Evolutionary conservation across 2,888 invertebrate genomes (phyloP), one percentile per base, ranked within the genome.

Genomic region (Agrypnus murinus): DNA sequence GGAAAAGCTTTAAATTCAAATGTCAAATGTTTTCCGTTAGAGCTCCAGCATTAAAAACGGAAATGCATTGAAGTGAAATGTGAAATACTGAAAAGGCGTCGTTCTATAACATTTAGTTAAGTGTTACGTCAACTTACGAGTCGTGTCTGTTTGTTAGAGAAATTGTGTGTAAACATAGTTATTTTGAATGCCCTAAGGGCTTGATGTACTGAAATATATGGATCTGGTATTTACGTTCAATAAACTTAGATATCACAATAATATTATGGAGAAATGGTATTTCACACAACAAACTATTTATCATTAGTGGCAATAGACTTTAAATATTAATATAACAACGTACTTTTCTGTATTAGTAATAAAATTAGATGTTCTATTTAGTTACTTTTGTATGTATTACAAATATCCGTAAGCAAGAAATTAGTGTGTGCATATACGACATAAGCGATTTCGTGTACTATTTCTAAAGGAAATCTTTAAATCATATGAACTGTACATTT

Each of bases 101-200:
- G 25, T 50, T 19, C 32, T 31, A 14, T 50, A 10, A 50, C 31
- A 31, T 50, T 50, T 50, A 25, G 50, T 50, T 50, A 50, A 50
- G 50, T 50, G 50, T 50, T 50, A 50, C 50, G 50, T 50, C 50
- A 50, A 50, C 50, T 50, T 12, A 10, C 50, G 25, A 50, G 31
- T 46, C 46, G 14, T 1, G 48, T 32, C 31, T 50, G 50, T 50
- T 50, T 50, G 50, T 50, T 50, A 12, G 50, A 31, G 50, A 50
- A 50, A 50, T 50, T 50, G 31, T 50, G 31, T 50, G 50, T 32
- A 50, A 50, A 50, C 50, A 50, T 50, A 50, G 50, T 50, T 50
- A 50, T 50, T 19, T 17, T 50, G 31, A 50, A 50, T 50, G 50
- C 50, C 46, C 31, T 31, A 12, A 50, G 50, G 50, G n/a, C 7